phyloP scores from a whole-genome alignment of 2,888 invertebrate species.

The Andrena praecox region DNA sequence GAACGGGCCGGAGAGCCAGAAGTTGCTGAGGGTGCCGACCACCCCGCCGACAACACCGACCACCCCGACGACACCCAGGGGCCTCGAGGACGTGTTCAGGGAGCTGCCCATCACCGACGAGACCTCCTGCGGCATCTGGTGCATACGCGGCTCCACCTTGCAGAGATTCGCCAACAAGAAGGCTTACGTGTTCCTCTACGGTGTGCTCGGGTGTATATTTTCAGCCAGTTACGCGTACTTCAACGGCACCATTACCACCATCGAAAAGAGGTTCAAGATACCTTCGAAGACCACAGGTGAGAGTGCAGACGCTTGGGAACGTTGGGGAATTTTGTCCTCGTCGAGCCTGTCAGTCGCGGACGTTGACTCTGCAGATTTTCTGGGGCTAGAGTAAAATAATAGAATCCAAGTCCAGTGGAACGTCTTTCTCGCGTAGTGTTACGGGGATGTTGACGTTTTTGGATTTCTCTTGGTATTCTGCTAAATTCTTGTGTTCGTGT shows the following conservation, averaged over 20 bases:
- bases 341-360: too few relatives aligned
- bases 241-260: slow-evolving; percentile 90
- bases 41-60: slow-evolving; percentile 73
- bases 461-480: too few relatives aligned
- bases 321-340: too few relatives aligned
- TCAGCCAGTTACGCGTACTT: slow-evolving; percentile 90
- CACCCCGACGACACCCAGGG: slow-evolving; percentile 74
- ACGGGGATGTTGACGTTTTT: too few relatives aligned
- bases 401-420: too few relatives aligned
- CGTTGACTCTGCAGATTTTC: too few relatives aligned
- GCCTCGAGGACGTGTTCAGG: slow-evolving; percentile 85
- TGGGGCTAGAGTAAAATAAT: too few relatives aligned
- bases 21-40: slow-evolving; percentile 76
- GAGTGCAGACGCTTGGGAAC: slow-evolving; percentile 43
- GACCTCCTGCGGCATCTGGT: slow-evolving; percentile 89
- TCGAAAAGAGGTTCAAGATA: slow-evolving; percentile 91
- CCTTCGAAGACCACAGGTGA: slow-evolving; percentile 90
- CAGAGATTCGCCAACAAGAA: slow-evolving; percentile 88
- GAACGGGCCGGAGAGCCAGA: slow-evolving; percentile 81
- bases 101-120: slow-evolving; percentile 87
- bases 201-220: slow-evolving; percentile 89
- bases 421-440: too few relatives aligned
- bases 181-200: slow-evolving; percentile 88
- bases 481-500: too few relatives aligned
- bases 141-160: slow-evolving; percentile 86